phyloP scores from a whole-genome alignment of 2,888 invertebrate species.

The Brenthis daphne region DNA sequence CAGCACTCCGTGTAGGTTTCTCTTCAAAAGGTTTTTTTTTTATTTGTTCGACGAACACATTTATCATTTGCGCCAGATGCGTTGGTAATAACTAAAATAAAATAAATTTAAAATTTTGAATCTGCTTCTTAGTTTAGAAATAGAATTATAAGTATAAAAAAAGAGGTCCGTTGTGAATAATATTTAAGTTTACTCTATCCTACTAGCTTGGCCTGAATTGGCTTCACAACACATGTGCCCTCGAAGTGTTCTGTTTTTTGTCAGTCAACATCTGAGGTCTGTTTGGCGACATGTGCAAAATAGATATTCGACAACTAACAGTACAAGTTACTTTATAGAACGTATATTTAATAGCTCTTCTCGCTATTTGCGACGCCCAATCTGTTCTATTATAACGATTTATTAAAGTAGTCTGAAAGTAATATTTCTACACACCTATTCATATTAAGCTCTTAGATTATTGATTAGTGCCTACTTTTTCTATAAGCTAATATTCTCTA shows the following conservation, averaged over 20 bases:
- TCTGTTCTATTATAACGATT: background rate
- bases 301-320: conserved; percentile 48
- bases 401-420: background rate
- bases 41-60: conserved; percentile 65
- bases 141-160: background rate
- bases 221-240: conserved; percentile 61
- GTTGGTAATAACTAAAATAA: conserved; percentile 71
- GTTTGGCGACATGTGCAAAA: conserved; percentile 73
- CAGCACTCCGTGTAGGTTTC: conserved; percentile 70
- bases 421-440: conserved; percentile 3
- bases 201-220: conserved; percentile 57
- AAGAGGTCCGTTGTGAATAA: conserved; percentile 18
- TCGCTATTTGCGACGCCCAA: background rate
- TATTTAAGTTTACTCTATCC: conserved; percentile 4
- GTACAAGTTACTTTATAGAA: conserved; percentile 45
- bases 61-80: conserved; percentile 76
- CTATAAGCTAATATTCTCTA: conserved; percentile 58
- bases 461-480: conserved; percentile 63
- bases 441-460: conserved; percentile 48
- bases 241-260: conserved; percentile 69
- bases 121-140: conserved; percentile 12
- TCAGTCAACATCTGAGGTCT: conserved; percentile 66
- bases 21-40: conserved; percentile 61
- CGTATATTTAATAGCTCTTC: conserved; percentile 22
- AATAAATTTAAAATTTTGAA: conserved; percentile 28